Evolutionary conservation across 2,113 vertebrate species (phyloP).

Genomic region (Xiphophorus maculatus): DNA sequence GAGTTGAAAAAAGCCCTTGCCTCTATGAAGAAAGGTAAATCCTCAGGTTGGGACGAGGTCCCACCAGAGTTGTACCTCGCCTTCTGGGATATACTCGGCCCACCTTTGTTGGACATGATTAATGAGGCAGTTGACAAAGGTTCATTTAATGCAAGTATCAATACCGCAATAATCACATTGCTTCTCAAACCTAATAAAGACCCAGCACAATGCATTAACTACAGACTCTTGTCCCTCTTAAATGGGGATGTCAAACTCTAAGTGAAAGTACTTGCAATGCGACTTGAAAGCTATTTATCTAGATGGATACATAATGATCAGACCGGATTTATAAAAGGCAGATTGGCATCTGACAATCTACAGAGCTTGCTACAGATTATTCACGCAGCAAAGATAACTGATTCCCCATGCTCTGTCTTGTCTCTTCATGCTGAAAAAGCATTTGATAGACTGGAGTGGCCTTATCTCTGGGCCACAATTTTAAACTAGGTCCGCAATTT

Average conservation of each 20-base stretch:
- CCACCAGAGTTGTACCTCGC: neutral
- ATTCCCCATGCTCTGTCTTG: neutral
- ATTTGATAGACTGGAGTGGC: too few relatives aligned
- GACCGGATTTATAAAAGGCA: neutral
- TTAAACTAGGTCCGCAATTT: too few relatives aligned
- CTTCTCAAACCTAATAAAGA: neutral
- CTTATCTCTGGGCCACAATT: too few relatives aligned
- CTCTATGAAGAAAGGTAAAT: neutral
- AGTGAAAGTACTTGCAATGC: too few relatives aligned
- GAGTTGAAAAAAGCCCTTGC: conserved; percentile 3
- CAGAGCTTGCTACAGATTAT: neutral
- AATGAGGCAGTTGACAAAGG: neutral
- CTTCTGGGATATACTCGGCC: neutral
- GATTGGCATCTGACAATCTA: neutral
- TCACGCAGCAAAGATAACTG: neutral
- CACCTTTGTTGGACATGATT: neutral
- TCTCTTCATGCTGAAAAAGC: too few relatives aligned
- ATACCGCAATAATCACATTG: neutral
- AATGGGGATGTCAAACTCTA: neutral
- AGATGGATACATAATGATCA: too few relatives aligned
- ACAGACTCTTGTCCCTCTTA: neutral
- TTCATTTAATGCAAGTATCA: neutral
- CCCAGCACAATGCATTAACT: neutral
- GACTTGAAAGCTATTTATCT: too few relatives aligned
- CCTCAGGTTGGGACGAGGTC: neutral